phyloP scores from a whole-genome alignment of 2,888 invertebrate genomes.

The Scaptomyza polygonia region DNA sequence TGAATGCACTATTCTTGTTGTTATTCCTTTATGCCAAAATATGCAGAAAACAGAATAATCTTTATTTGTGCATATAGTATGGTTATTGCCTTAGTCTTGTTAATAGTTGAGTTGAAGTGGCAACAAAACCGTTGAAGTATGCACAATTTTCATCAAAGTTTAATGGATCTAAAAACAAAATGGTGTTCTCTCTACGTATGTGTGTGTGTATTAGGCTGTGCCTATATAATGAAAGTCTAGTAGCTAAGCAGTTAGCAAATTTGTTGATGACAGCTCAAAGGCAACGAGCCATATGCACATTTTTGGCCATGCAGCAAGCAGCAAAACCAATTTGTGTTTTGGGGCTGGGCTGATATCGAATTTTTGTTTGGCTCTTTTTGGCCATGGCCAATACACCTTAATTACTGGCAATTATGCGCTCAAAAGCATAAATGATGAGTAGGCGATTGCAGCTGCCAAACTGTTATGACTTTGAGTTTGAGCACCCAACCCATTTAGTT shows the following conservation, averaged over 20 bases:
- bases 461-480: constrained; percentile 68
- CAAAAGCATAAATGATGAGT: constrained; percentile 75
- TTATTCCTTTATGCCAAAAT: neutral
- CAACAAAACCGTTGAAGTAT: neutral
- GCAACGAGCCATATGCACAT: constrained; percentile 53
- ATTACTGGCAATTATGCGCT: constrained; percentile 79
- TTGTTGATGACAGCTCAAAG: constrained; percentile 73
- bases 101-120: neutral
- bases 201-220: neutral
- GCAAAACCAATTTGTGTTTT: constrained; percentile 47
- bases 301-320: constrained; percentile 36
- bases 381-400: constrained; percentile 69
- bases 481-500: constrained; percentile 33
- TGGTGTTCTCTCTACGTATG: neutral
- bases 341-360: constrained; percentile 56
- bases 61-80: neutral
- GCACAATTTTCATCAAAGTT: constrained; percentile 23
- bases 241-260: constrained; percentile 52
- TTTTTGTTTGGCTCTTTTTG: constrained; percentile 61
- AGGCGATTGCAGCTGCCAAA: constrained; percentile 48
- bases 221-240: constrained; percentile 29
- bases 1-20: constrained; percentile 14
- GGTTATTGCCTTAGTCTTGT: constrained; percentile 4
- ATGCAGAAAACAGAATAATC: constrained; percentile 8
- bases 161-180: constrained; percentile 15